A percentile compares a stretch with the other conserved stretches of the same genome.
Conservation (phyloP, 2,888 invertebrate genomes). For the Gymnocheta viridis region DNA sequence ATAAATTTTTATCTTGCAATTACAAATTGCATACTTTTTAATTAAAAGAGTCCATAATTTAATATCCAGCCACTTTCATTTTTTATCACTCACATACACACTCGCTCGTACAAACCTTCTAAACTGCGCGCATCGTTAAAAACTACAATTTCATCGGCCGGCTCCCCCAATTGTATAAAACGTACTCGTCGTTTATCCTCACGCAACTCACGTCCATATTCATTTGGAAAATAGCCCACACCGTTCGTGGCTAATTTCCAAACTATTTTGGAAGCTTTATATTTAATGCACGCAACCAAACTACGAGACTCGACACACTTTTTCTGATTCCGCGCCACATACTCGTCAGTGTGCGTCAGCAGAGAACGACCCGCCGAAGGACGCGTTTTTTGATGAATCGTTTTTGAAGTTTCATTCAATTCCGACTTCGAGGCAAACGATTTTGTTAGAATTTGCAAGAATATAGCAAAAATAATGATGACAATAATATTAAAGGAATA, state of each 20-base stretch:
- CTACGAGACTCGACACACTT: slow-evolving; percentile 78
- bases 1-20: too few species aligned
- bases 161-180: slow-evolving; percentile 78
- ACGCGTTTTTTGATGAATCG: slow-evolving; percentile 29
- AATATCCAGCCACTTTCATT: background rate
- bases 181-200: slow-evolving; percentile 74
- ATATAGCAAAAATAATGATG: slow-evolving; percentile 28
- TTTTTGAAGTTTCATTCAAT: slow-evolving; percentile 27
- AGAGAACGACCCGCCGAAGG: slow-evolving; percentile 43
- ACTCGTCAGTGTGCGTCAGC: slow-evolving; percentile 76
- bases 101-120: slow-evolving; percentile 74
- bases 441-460: slow-evolving; percentile 32
- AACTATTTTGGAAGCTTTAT: slow-evolving; percentile 77
- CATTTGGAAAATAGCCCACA: slow-evolving; percentile 79
- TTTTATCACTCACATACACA: background rate
- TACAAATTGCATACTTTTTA: too few species aligned
- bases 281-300: slow-evolving; percentile 80
- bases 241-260: slow-evolving; percentile 80
- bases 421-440: slow-evolving; percentile 23
- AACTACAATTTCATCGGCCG: slow-evolving; percentile 75
- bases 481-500: slow-evolving; percentile 29
- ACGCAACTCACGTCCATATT: slow-evolving; percentile 75
- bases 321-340: slow-evolving; percentile 77
- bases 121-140: slow-evolving; percentile 78
- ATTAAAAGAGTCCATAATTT: background rate